Conservation (phyloP, 2,888 invertebrate species). For the Nomada goodeniana region DNA sequence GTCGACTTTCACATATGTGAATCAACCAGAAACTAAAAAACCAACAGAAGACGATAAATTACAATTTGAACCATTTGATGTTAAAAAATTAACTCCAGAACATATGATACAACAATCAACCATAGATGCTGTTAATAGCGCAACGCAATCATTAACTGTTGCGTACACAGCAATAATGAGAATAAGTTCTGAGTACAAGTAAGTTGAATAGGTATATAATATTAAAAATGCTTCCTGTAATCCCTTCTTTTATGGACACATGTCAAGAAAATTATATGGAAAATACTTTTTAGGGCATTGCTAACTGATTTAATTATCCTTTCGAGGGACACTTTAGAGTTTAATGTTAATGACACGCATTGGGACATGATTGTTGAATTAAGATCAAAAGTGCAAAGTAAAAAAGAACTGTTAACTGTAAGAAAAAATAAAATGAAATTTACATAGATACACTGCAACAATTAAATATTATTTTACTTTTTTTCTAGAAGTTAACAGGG, state of each 20-base stretch:
- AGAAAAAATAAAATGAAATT: constrained; percentile 36
- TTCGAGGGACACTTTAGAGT: constrained; percentile 74
- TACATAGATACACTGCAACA: background rate
- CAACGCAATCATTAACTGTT: constrained; percentile 78
- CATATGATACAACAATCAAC: constrained; percentile 80
- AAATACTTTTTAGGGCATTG: constrained; percentile 69
- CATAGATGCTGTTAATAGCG: constrained; percentile 78
- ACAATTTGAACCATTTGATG: constrained; percentile 71
- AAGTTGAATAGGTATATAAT: constrained; percentile 17
- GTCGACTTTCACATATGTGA: constrained; percentile 66
- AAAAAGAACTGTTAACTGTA: constrained; percentile 78
- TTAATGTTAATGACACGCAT: constrained; percentile 75
- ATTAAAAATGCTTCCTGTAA: background rate
- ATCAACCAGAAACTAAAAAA: constrained; percentile 66
- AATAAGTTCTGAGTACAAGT: constrained; percentile 80
- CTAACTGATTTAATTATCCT: constrained; percentile 76
- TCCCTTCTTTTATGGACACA: too few relatives aligned
- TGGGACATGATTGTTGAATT: constrained; percentile 78
- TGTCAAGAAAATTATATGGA: background rate
- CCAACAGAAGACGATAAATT: constrained; percentile 69
- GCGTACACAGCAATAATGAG: constrained; percentile 78
- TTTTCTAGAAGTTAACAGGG: constrained; percentile 74
- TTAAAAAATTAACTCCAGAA: constrained; percentile 76
- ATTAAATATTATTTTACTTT: constrained; percentile 3
- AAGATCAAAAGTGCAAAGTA: constrained; percentile 75